These are phyloP conservation scores for Dendrolimus kikuchii DNA, from an alignment of 1,140 invertebrate genomes.

Conservation along the genomic window DNA sequence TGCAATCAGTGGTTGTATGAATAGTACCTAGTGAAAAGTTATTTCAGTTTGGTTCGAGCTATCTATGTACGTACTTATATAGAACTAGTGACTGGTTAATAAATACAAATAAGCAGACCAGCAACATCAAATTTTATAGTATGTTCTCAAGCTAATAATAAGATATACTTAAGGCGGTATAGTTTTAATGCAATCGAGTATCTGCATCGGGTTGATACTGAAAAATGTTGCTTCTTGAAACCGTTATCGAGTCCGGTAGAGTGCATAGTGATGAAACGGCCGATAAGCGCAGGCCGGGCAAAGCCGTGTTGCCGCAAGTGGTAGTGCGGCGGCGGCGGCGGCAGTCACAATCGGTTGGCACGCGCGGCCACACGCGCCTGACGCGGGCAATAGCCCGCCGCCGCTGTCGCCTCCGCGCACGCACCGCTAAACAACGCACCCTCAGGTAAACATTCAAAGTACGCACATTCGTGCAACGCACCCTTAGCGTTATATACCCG, in stretches of 20 bases:
- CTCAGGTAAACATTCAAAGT: slow-evolving; percentile 46
- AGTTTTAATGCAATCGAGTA: too few relatives aligned
- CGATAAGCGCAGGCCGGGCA: slow-evolving; percentile 50
- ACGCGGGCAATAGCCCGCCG: slow-evolving; percentile 28
- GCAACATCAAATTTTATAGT: too few relatives aligned
- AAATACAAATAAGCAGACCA: too few relatives aligned
- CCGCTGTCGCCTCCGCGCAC: slow-evolving; percentile 27
- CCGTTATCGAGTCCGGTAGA: slow-evolving; percentile 40
- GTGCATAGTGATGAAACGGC: slow-evolving; percentile 45
- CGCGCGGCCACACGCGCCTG: slow-evolving; percentile 51
- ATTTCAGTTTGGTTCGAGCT: too few relatives aligned
- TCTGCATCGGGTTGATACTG: too few relatives aligned
- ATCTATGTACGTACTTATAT: too few relatives aligned
- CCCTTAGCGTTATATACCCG: slow-evolving; percentile 11
- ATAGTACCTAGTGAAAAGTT: too few relatives aligned
- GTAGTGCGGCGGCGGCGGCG: slow-evolving; percentile 26
- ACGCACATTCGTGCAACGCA: slow-evolving; percentile 1
- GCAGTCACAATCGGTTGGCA: slow-evolving; percentile 55
- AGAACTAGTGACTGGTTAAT: too few relatives aligned
- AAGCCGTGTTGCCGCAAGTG: slow-evolving; percentile 17
- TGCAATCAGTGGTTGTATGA: too few relatives aligned
- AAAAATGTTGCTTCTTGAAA: slow-evolving; percentile 20
- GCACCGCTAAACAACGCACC: slow-evolving; percentile 20
- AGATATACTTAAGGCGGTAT: too few relatives aligned
- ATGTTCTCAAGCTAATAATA: too few relatives aligned